These are phyloP conservation scores for Syngnathus floridae DNA, from an alignment of 2,113 vertebrate species.

Conservation along the genomic window DNA sequence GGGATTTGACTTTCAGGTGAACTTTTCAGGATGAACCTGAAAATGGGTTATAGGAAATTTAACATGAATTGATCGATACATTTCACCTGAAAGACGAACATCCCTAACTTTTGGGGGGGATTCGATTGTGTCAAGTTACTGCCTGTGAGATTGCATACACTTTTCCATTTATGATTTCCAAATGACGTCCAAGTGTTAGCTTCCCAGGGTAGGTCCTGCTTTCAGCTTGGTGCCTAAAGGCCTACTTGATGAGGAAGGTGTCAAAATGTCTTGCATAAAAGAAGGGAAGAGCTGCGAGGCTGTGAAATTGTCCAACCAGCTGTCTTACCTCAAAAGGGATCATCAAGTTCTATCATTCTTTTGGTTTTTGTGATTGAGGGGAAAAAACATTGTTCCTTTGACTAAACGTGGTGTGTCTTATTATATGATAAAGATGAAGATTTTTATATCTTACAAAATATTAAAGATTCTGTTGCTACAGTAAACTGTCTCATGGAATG, in stretches of 20 bases:
- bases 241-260: conserved; percentile 31
- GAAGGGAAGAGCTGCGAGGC: conserved; percentile 45
- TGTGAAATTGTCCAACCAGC: conserved; percentile 40
- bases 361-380: conserved; percentile 53
- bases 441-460: conserved; percentile 64
- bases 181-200: conserved; percentile 2
- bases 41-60: not conserved
- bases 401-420: conserved; percentile 55
- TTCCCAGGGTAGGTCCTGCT: conserved; percentile 35
- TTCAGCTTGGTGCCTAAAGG: conserved; percentile 43
- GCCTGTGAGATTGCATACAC: conserved; percentile 12
- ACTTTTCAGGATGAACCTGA: not conserved
- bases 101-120: not conserved
- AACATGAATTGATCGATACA: too few relatives aligned
- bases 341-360: conserved; percentile 41
- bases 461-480: conserved; percentile 62
- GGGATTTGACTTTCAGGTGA: not conserved
- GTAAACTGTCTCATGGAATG: conserved; percentile 26
- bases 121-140: conserved; percentile 20
- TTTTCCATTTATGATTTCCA: conserved; percentile 13
- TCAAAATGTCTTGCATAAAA: conserved; percentile 25
- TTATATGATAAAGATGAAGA: conserved; percentile 66
- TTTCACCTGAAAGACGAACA: not conserved
- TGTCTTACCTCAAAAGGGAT: conserved; percentile 59
- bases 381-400: conserved; percentile 30